Conservation (phyloP, 37 sponge, comb jelly and placozoan genomes). For the Chondrilla cf. caribensis region DNA sequence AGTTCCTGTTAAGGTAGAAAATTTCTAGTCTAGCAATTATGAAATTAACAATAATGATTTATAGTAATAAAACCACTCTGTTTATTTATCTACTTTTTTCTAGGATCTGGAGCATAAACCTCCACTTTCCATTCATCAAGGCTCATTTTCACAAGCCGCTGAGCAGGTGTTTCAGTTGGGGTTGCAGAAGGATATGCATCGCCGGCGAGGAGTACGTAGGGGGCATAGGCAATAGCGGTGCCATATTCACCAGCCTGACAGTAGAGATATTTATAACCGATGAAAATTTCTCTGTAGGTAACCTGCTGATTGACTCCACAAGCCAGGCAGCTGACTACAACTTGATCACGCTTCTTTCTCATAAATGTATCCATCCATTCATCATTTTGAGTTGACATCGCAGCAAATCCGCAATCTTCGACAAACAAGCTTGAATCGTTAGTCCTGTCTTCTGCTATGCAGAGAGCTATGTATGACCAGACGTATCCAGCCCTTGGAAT, state of each 20-base stretch:
- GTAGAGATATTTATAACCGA: slow-evolving; percentile 12
- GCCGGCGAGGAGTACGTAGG: slow-evolving; percentile 13
- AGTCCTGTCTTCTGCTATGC: slow-evolving; percentile 4
- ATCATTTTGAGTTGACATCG: not conserved
- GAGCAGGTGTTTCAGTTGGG: not conserved
- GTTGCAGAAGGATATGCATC: not conserved
- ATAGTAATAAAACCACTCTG: not conserved
- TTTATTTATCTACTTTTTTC: not conserved
- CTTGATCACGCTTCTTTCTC: not conserved
- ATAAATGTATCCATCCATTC: not conserved
- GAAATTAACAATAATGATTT: too few relatives aligned
- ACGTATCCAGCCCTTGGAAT: slow-evolving; percentile 11
- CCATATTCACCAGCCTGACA: not conserved
- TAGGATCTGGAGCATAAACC: not conserved
- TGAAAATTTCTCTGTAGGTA: slow-evolving; percentile 12
- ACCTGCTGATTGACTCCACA: slow-evolving; percentile 1
- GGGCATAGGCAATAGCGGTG: not conserved
- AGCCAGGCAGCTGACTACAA: not conserved
- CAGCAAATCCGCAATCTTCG: slow-evolving; percentile 26
- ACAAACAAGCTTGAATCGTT: slow-evolving; percentile 22
- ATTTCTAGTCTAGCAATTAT: too few relatives aligned
- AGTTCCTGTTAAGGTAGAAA: too few relatives aligned
- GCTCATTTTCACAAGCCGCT: not conserved
- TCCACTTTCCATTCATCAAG: slow-evolving; percentile 1
- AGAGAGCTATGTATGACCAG: slow-evolving; percentile 18